Percentiles rank a stretch among this genome's conserved stretches.
These are phyloP conservation scores for Brachionus paranguensis DNA, from an alignment of 1,140 invertebrate species.

Conservation along the genomic window DNA sequence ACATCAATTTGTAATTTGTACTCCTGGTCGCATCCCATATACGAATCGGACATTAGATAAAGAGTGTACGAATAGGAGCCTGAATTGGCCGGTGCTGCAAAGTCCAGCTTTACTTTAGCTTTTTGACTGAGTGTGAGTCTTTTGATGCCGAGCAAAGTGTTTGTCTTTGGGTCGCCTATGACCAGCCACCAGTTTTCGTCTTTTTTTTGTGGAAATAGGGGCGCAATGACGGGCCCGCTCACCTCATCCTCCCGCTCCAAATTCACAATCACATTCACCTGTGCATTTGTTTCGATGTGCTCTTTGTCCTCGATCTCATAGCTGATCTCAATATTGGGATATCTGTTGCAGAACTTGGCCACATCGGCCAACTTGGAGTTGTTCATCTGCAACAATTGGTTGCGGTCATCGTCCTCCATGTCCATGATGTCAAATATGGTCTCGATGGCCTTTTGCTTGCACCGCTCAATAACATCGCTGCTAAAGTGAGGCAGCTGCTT, in stretches of 20 bases:
- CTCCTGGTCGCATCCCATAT: constrained; percentile 95
- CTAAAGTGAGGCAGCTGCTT: constrained; percentile 94
- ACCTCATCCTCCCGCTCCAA: constrained; percentile 93
- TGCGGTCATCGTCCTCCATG: constrained; percentile 86
- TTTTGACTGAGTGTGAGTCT: constrained; percentile 84
- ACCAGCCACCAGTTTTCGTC: constrained; percentile 99
- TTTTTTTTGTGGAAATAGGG: constrained; percentile 93
- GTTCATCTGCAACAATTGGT: constrained; percentile 68
- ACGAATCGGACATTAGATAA: constrained; percentile 98
- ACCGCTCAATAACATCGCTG: constrained; percentile 78
- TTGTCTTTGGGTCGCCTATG: constrained; percentile 87
- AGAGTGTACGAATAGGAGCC: constrained; percentile 79
- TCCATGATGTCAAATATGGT: constrained; percentile 98
- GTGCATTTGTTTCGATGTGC: not conserved
- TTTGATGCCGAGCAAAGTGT: constrained; percentile 92
- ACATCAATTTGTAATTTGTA: constrained; percentile 65
- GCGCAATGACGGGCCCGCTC: constrained; percentile 87
- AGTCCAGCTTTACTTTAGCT: constrained; percentile 87
- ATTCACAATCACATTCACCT: constrained; percentile 71
- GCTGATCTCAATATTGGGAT: constrained; percentile 94
- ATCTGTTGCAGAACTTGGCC: constrained; percentile 93
- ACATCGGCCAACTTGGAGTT: constrained; percentile 90
- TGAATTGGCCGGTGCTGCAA: constrained; percentile 73
- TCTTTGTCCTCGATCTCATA: constrained; percentile 46
- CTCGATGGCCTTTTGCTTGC: constrained; percentile 82